Evolutionary conservation across 1,140 invertebrate species (phyloP).

Genomic region (Cylas formicarius): DNA sequence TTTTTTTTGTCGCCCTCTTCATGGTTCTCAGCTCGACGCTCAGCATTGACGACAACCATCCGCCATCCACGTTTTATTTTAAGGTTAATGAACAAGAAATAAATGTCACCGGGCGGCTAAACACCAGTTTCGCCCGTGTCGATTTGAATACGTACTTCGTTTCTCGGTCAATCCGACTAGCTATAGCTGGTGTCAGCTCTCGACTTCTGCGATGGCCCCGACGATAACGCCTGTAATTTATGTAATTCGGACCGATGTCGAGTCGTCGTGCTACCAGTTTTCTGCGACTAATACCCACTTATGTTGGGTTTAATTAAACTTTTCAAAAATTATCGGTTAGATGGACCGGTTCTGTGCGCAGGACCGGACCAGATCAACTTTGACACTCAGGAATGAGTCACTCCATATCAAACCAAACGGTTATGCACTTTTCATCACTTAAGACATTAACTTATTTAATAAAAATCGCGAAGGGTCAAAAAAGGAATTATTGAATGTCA

Average conservation of each 20-base stretch:
- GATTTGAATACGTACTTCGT: slow-evolving; percentile 7
- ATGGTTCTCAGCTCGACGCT: too few relatives aligned
- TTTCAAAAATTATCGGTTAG: slow-evolving; percentile 11
- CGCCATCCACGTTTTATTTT: slow-evolving; percentile 5
- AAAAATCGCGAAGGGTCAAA: too few relatives aligned
- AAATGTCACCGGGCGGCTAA: slow-evolving; percentile 9
- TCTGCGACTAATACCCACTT: slow-evolving; percentile 9
- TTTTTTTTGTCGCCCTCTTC: too few relatives aligned
- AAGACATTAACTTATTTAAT: too few relatives aligned
- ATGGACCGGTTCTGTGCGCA: slow-evolving; percentile 4
- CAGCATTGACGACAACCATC: too few relatives aligned
- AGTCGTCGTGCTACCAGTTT: slow-evolving; percentile 9
- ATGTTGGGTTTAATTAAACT: slow-evolving; percentile 11
- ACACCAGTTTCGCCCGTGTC: slow-evolving; percentile 3
- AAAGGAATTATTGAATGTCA: too few relatives aligned
- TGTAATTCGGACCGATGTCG: slow-evolving; percentile 9
- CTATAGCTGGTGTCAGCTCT: slow-evolving; percentile 5
- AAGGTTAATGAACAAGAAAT: slow-evolving; percentile 6
- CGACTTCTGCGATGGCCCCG: slow-evolving; percentile 1
- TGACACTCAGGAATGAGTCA: too few relatives aligned
- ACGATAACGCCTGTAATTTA: slow-evolving; percentile 8
- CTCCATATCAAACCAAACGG: too few relatives aligned
- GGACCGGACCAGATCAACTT: slow-evolving; percentile 5
- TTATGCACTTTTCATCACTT: too few relatives aligned
- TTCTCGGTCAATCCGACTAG: slow-evolving; percentile 4